phyloP scores from a whole-genome alignment of 1,140 invertebrate genomes.

The Bombyx mandarina region DNA sequence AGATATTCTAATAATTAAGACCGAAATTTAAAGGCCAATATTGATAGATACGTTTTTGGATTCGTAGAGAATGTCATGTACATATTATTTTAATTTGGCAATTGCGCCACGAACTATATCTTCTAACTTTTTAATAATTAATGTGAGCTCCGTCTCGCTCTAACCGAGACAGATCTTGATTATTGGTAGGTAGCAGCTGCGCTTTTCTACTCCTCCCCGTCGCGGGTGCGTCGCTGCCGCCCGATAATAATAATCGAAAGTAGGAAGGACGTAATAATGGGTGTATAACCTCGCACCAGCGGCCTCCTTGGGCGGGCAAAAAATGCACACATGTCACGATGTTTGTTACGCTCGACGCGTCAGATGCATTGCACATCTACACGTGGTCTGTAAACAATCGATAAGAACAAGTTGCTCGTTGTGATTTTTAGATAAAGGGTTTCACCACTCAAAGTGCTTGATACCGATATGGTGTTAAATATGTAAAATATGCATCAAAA shows the following conservation, averaged over 20 bases:
- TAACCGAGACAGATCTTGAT: conserved; percentile 57
- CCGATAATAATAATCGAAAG: conserved; percentile 71
- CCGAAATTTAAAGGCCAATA: too few relatives aligned
- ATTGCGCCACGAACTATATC: too few relatives aligned
- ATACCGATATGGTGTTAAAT: too few relatives aligned
- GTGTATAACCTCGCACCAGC: conserved; percentile 70
- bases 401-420: conserved; percentile 18
- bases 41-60: too few relatives aligned
- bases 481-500: too few relatives aligned
- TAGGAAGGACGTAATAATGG: conserved; percentile 71
- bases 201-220: conserved; percentile 67
- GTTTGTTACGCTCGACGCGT: conserved; percentile 29
- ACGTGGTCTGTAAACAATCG: conserved; percentile 39
- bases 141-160: conserved; percentile 42
- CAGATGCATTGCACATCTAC: conserved; percentile 23
- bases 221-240: conserved; percentile 64
- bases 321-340: conserved; percentile 62
- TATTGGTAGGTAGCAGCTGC: conserved; percentile 70
- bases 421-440: too few relatives aligned
- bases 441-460: too few relatives aligned
- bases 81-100: too few relatives aligned
- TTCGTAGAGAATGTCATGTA: too few relatives aligned
- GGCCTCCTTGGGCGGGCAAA: conserved; percentile 70
- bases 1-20: too few relatives aligned
- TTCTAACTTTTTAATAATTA: too few relatives aligned